phyloP scores from a whole-genome alignment of 2,888 invertebrate genomes.

The Diplolepis rosae region DNA sequence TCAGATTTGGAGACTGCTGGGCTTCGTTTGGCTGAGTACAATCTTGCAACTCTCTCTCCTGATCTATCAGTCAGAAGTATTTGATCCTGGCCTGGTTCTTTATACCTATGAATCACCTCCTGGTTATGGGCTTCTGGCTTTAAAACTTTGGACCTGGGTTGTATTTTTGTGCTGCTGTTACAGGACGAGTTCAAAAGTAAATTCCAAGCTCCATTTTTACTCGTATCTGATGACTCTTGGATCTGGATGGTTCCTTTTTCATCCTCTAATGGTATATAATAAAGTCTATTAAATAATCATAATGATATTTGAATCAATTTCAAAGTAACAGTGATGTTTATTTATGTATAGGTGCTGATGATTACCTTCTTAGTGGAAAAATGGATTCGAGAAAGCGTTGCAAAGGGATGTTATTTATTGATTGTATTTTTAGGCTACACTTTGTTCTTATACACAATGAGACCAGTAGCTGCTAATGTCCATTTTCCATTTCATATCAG shows the following conservation, averaged over 20 bases:
- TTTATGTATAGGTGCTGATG: slow-evolving; percentile 80
- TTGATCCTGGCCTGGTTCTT: slow-evolving; percentile 92
- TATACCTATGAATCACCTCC: slow-evolving; percentile 94
- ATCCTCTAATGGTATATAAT: slow-evolving; percentile 62
- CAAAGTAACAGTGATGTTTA: neutral
- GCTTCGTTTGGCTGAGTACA: slow-evolving; percentile 86
- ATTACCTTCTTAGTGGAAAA: slow-evolving; percentile 80
- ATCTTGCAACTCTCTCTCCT: slow-evolving; percentile 85
- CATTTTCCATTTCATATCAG: slow-evolving; percentile 69
- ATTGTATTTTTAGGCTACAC: slow-evolving; percentile 64
- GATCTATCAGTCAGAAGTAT: slow-evolving; percentile 87
- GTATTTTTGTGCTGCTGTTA: slow-evolving; percentile 80
- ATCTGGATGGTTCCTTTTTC: slow-evolving; percentile 66
- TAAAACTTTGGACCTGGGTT: slow-evolving; percentile 87
- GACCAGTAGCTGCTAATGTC: slow-evolving; percentile 62
- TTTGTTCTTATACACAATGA: slow-evolving; percentile 64
- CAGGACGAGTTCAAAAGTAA: slow-evolving; percentile 60
- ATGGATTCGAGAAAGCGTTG: slow-evolving; percentile 86
- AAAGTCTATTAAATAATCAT: slow-evolving; percentile 15
- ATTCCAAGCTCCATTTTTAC: slow-evolving; percentile 62
- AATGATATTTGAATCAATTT: neutral
- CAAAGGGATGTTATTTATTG: slow-evolving; percentile 70
- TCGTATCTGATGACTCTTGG: slow-evolving; percentile 63
- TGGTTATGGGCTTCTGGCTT: slow-evolving; percentile 86
- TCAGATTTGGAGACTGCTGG: slow-evolving; percentile 84